Percentiles rank a stretch among this genome's conserved stretches.
phyloP scores from a whole-genome alignment of 2,113 vertebrate species.

The Protobothrops mucrosquamatus region DNA sequence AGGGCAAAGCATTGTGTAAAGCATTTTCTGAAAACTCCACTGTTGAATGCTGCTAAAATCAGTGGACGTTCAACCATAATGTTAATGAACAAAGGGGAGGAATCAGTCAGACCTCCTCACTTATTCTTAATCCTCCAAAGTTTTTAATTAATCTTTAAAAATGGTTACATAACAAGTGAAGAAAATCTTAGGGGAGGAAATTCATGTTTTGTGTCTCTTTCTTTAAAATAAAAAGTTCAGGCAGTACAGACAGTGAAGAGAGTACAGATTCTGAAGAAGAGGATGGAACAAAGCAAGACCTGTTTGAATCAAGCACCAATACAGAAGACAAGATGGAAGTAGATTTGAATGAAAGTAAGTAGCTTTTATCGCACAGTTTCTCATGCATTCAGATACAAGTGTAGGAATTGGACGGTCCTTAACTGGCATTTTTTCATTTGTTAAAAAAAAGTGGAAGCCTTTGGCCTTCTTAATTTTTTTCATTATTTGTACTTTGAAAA shows the following conservation, averaged over 20 bases:
- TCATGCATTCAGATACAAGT: not conserved
- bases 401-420: not conserved
- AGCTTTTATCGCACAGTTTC: not conserved
- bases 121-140: not conserved
- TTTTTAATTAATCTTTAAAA: not conserved
- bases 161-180: no score
- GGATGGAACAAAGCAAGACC: conserved; percentile 85
- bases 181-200: not conserved
- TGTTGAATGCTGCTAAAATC: not conserved
- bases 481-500: not conserved
- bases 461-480: not conserved
- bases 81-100: not conserved
- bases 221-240: conserved; percentile 76
- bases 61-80: not conserved
- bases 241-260: conserved; percentile 97
- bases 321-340: conserved; percentile 96
- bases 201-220: conserved; percentile 24
- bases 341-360: conserved; percentile 80
- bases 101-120: not conserved
- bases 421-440: not conserved
- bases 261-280: conserved; percentile 99
- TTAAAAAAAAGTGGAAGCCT: not conserved
- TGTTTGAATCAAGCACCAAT: conserved; percentile 79
- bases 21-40: not conserved
- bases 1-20: not conserved